These are phyloP conservation scores for Anolis sagrei DNA, from an alignment of 2,113 vertebrate species.

Conservation along the genomic window DNA sequence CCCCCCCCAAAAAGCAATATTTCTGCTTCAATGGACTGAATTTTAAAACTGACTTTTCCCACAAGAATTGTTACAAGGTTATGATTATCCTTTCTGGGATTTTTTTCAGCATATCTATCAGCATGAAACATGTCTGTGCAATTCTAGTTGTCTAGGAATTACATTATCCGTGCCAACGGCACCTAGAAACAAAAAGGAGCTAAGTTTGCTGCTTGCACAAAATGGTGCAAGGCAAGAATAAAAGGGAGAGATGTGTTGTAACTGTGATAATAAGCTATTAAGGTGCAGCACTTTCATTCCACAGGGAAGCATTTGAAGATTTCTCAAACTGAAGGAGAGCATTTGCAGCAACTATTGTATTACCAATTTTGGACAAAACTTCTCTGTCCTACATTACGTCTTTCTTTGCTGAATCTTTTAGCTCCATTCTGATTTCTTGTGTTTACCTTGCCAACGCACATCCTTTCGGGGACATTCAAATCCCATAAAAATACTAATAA, in stretches of 20 bases:
- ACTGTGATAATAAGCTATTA: background rate
- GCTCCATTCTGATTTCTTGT: background rate
- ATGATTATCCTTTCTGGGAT: too few species aligned
- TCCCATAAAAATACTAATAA: background rate
- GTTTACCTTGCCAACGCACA: background rate
- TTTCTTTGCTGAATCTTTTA: background rate
- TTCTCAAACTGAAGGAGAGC: background rate
- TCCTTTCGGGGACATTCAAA: background rate
- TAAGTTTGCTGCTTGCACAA: background rate
- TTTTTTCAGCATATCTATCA: too few species aligned
- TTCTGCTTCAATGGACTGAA: too few species aligned
- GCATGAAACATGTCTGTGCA: too few species aligned
- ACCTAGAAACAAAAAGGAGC: too few species aligned
- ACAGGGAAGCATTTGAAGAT: background rate
- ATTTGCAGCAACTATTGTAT: background rate
- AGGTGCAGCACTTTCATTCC: background rate
- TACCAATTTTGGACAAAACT: background rate
- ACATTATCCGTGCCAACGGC: too few species aligned
- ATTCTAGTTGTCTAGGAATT: too few species aligned
- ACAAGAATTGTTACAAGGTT: too few species aligned
- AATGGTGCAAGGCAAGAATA: background rate
- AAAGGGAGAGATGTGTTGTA: background rate
- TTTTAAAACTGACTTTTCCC: too few species aligned
- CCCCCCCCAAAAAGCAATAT: too few species aligned
- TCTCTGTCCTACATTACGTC: background rate